Conservation (phyloP, 2,888 invertebrate species). For the Agrotis exclamationis region DNA sequence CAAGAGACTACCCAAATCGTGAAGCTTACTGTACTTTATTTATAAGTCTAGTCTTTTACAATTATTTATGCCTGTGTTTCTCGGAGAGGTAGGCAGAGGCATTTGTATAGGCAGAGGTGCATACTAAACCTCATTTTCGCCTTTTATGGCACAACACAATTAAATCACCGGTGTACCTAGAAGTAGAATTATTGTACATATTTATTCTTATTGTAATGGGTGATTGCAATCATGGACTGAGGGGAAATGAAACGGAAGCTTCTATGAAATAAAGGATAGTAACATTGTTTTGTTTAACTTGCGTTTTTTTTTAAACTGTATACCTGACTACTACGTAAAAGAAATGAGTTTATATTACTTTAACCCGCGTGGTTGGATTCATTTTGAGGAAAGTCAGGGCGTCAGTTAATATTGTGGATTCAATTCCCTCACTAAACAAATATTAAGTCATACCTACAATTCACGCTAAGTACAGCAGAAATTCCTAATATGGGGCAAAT, state of each 20-base stretch:
- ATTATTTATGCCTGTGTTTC: conserved; percentile 14
- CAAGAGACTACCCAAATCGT: too few relatives aligned
- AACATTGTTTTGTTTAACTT: conserved; percentile 4
- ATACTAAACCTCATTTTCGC: not conserved
- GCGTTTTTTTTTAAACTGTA: not conserved
- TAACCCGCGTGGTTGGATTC: too few relatives aligned
- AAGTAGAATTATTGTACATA: conserved; percentile 29
- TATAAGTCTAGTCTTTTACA: conserved; percentile 25
- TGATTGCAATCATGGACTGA: conserved; percentile 32
- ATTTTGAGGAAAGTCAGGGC: too few relatives aligned
- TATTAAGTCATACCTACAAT: too few relatives aligned
- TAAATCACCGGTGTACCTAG: not conserved
- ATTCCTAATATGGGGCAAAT: too few relatives aligned
- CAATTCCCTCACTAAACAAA: too few relatives aligned
- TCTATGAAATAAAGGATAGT: conserved; percentile 22
- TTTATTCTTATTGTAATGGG: conserved; percentile 21
- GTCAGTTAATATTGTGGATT: too few relatives aligned
- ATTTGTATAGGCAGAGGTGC: too few relatives aligned
- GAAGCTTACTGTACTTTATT: too few relatives aligned
- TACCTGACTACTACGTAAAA: not conserved
- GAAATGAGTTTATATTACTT: too few relatives aligned
- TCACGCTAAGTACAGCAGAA: too few relatives aligned
- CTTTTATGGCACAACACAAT: not conserved
- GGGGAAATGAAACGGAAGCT: conserved; percentile 26
- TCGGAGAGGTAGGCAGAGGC: not conserved